phyloP scores from a whole-genome alignment of 37 sponge, comb jelly and placozoan genomes.

The Halichondria panicea region DNA sequence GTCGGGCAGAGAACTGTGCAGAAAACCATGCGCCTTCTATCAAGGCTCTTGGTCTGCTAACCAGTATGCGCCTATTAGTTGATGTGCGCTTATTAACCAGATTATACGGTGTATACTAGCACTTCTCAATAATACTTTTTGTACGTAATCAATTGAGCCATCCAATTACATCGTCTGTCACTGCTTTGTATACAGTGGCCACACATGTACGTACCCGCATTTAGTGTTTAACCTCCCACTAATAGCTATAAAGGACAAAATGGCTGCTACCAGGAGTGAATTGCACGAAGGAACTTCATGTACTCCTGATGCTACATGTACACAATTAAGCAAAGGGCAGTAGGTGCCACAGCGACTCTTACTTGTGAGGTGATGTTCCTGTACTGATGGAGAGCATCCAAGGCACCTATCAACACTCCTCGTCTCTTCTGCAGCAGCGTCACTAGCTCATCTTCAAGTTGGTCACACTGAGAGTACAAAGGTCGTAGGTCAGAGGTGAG shows the following conservation, averaged over 20 bases:
- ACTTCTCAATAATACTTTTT: conserved; percentile 2
- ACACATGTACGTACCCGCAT: too few relatives aligned
- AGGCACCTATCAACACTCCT: conserved; percentile 39
- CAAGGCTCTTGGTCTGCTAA: too few relatives aligned
- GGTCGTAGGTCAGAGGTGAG: neutral
- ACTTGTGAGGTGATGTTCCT: conserved; percentile 68
- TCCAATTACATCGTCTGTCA: too few relatives aligned
- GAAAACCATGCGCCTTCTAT: too few relatives aligned
- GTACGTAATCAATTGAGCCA: too few relatives aligned
- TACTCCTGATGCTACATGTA: neutral
- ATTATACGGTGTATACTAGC: conserved; percentile 1
- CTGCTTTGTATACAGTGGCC: too few relatives aligned
- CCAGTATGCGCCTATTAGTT: too few relatives aligned
- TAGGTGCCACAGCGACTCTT: neutral
- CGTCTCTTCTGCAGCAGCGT: conserved; percentile 57
- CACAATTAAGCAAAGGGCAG: neutral
- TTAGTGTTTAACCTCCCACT: neutral
- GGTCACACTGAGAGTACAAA: conserved; percentile 56
- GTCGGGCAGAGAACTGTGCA: too few relatives aligned
- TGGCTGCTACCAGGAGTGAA: neutral
- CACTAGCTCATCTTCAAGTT: conserved; percentile 76
- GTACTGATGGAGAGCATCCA: conserved; percentile 77
- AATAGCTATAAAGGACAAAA: neutral
- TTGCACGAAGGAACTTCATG: neutral
- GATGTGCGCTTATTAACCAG: too few relatives aligned